phyloP scores from a whole-genome alignment of 2,113 vertebrate genomes.

The Chamaetylas fuelleborni region DNA sequence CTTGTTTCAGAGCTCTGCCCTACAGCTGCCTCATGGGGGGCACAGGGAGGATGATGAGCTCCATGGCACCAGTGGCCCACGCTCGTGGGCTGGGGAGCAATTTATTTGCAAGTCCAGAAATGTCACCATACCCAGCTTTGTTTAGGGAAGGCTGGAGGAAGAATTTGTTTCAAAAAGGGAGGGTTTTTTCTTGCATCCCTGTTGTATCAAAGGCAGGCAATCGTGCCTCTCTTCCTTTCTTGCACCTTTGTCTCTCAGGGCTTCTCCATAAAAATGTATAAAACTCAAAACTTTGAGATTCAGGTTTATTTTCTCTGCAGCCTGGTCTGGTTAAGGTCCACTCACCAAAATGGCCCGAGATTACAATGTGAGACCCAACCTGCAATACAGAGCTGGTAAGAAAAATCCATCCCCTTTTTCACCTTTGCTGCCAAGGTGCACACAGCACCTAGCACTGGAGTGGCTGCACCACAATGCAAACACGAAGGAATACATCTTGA shows the following conservation, averaged over 20 bases:
- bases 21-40: neutral
- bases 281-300: neutral
- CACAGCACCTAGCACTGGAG: neutral
- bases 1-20: neutral
- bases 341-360: neutral
- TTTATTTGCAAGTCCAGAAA: neutral
- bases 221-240: neutral
- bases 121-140: neutral
- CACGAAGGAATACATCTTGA: neutral
- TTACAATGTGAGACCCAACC: neutral
- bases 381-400: neutral
- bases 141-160: neutral
- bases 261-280: neutral
- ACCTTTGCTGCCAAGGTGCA: neutral
- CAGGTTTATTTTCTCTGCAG: neutral
- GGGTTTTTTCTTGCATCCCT: neutral
- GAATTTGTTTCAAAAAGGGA: neutral
- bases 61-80: neutral
- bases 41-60: neutral
- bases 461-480: neutral
- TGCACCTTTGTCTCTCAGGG: neutral
- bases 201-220: neutral
- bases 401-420: neutral
- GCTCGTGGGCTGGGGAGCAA: neutral
- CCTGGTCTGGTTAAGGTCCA: neutral